phyloP scores from a whole-genome alignment of 1,140 invertebrate genomes.

The Zaprionus kolodkinae region DNA sequence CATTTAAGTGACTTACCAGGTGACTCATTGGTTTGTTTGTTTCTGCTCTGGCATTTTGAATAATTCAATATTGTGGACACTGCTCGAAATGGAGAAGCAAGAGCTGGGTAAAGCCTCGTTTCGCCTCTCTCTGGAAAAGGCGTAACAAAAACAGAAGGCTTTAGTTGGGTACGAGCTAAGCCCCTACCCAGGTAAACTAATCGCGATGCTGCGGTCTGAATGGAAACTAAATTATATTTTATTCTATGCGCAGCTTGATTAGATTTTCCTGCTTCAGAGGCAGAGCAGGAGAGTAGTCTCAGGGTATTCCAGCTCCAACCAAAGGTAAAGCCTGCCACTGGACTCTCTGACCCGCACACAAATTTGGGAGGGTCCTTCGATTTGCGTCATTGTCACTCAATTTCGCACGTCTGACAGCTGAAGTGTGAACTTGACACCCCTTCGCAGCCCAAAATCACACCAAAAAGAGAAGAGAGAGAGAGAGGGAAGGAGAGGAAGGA shows the following conservation, averaged over 20 bases:
- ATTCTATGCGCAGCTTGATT: conserved; percentile 46
- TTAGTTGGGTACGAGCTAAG: background rate
- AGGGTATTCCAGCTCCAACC: too few species aligned
- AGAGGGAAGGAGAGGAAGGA: background rate
- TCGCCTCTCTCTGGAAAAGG: too few species aligned
- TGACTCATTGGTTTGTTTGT: background rate
- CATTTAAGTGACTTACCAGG: conserved; percentile 5
- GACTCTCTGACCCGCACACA: conserved; percentile 27
- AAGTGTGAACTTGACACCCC: conserved; percentile 53
- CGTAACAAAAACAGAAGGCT: background rate
- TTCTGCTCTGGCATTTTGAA: background rate
- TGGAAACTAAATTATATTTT: conserved; percentile 57
- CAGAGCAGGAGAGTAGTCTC: too few species aligned
- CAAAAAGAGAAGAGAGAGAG: too few species aligned
- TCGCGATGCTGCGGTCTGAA: conserved; percentile 37
- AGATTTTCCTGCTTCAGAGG: background rate
- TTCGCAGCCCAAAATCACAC: too few species aligned
- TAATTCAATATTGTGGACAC: background rate
- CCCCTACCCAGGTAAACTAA: conserved; percentile 53
- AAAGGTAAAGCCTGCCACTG: conserved; percentile 1
- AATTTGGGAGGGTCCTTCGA: conserved; percentile 25
- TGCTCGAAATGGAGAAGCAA: background rate
- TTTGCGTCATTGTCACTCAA: conserved; percentile 73
- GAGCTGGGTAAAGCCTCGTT: background rate
- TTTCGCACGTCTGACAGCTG: conserved; percentile 59